Base-by-base conservation (phyloP, 2,113 vertebrate genomes). In the Epinephelus cyanopodus region DNA sequence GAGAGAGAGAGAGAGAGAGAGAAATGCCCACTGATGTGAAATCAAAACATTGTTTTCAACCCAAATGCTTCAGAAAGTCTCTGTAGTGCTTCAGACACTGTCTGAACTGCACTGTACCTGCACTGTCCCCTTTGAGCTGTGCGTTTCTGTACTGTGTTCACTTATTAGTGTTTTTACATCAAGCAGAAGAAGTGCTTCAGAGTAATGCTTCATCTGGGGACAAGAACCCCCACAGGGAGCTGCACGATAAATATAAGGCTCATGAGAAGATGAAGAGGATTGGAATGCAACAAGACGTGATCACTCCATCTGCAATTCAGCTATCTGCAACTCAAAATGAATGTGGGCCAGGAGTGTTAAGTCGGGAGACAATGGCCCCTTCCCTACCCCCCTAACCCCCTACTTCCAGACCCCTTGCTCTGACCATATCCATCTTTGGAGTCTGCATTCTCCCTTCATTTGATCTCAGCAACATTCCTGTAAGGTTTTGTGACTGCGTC, bases 31-130 rank as follows among this genome's bases (percentile, higher is more conserved):
- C 69, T 70, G 63, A 82, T 78, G 56, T 70, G 42, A 77, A 87
- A 82, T 87, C 79, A 65, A 85, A 80, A 87, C 63, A 70, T 53
- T 62, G 42, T 89, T 84, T 89, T 86, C 39, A 77, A 82, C 60
- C 9, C 15, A n/a, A 52, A 63, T 0, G 7, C 45, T 48, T 77
- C 64, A 64, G 81, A 10, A 45, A 45, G 68, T 62, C 60, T 61
- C 17, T 4, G 61, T 54, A 21, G 21, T 53, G 56, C 66, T 54
- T 79, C 39, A 29, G n/a, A 67, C 19, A 65, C 39, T 48, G 60
- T 58, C 45, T 29, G 37, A 42, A 3, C 29, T 4, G 15, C 48
- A 11, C 12, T 27, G 50, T 39, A 21, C 29, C 56, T 6, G 23
- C 39, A 11, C 13, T n/a, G 57, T 23, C 17, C 33, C 50, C 9